These are phyloP conservation scores for Alauda arvensis DNA, from an alignment of 2,797 vertebrate genomes.

Conservation along the genomic window DNA sequence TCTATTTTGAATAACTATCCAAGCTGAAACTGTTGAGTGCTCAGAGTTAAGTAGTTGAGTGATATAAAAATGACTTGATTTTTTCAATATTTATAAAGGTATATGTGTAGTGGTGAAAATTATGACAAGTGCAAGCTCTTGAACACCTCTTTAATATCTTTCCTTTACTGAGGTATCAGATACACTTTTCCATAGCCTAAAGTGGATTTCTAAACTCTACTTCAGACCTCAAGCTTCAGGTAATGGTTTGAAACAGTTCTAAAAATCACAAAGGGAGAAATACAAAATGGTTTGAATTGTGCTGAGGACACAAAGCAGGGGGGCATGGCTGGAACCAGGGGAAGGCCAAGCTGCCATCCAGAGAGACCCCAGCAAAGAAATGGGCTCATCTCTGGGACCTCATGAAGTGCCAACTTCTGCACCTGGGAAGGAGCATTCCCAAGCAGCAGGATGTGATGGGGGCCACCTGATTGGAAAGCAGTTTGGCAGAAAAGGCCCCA, in stretches of 20 bases:
- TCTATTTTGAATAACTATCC: not conserved
- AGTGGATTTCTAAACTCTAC: not conserved
- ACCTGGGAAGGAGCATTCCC: not conserved
- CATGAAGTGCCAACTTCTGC: not conserved
- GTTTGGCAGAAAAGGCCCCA: not conserved
- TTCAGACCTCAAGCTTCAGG: not conserved
- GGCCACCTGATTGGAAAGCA: not conserved
- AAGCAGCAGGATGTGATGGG: not conserved
- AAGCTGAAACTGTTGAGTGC: not conserved
- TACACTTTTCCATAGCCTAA: not conserved
- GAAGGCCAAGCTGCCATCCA: not conserved
- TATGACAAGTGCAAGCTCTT: not conserved
- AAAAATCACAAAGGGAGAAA: not conserved
- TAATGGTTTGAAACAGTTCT: not conserved
- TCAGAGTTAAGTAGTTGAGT: not conserved
- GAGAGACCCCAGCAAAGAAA: not conserved
- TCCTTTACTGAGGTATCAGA: not conserved
- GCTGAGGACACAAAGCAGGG: rapidly evolving
- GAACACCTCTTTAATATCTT: not conserved
- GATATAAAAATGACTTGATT: not conserved
- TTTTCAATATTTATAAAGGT: not conserved
- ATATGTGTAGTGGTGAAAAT: not conserved
- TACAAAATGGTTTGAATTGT: not conserved
- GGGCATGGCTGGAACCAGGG: not conserved
- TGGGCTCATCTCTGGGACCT: not conserved